A percentile compares a stretch with the other conserved stretches of the same genome.
Conservation (phyloP, 2,113 vertebrate genomes). For the Nymphicus hollandicus region DNA sequence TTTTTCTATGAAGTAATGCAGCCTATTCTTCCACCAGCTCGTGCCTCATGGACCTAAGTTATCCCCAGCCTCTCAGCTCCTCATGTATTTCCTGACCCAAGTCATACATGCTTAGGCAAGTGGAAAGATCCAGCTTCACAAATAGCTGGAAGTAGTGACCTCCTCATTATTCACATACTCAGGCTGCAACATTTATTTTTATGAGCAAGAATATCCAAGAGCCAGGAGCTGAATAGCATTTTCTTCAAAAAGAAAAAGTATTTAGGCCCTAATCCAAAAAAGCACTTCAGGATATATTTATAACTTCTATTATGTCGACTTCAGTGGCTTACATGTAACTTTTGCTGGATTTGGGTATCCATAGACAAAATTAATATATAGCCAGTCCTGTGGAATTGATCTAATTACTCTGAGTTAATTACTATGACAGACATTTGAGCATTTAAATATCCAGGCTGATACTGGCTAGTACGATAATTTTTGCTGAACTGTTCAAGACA, state of each 20-base stretch:
- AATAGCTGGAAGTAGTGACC: background rate
- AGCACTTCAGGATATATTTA: background rate
- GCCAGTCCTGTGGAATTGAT: background rate
- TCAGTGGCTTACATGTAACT: background rate
- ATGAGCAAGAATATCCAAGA: background rate
- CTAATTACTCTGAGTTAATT: background rate
- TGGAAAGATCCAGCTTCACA: background rate
- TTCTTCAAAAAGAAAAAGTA: background rate
- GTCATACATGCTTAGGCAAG: fast-evolving
- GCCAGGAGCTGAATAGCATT: background rate
- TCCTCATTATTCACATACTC: background rate
- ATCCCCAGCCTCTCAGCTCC: background rate
- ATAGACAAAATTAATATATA: background rate
- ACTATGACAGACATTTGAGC: background rate
- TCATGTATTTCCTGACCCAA: background rate
- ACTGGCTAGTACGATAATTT: background rate
- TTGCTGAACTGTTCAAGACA: background rate
- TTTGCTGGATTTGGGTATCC: background rate
- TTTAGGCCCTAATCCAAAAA: background rate
- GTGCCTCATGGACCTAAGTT: background rate
- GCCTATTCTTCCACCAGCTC: background rate
- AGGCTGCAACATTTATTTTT: background rate
- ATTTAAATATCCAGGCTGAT: background rate
- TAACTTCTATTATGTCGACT: background rate
- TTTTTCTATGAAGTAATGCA: background rate